Evolutionary conservation across 2,797 vertebrate genomes (phyloP).

Genomic region (Manis javanica): DNA sequence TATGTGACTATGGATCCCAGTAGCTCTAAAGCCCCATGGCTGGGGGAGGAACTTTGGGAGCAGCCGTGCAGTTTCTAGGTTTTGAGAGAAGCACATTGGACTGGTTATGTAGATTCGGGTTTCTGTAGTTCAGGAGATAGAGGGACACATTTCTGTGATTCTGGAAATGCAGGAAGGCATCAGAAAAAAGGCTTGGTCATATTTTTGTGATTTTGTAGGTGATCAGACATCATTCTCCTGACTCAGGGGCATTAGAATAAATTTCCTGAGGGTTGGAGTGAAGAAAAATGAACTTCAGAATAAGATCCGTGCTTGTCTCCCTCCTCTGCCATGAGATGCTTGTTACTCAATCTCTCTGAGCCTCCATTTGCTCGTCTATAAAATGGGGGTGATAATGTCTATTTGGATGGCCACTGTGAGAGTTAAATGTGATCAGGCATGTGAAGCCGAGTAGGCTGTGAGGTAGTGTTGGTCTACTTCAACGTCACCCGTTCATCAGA

Average conservation of each 20-base stretch:
- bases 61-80: neutral
- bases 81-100: neutral
- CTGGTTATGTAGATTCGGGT: neutral
- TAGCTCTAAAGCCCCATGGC: neutral
- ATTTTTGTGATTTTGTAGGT: neutral
- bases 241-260: neutral
- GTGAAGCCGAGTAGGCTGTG: neutral
- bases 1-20: accelerated
- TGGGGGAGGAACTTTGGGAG: neutral
- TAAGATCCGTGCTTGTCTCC: neutral
- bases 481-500: neutral
- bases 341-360: neutral
- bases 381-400: neutral
- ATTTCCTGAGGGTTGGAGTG: neutral
- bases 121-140: neutral
- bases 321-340: neutral
- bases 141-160: neutral
- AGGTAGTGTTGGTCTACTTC: neutral
- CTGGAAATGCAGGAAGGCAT: neutral
- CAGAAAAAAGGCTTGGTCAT: neutral
- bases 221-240: neutral
- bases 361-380: neutral
- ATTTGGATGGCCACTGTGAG: neutral
- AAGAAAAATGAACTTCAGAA: neutral
- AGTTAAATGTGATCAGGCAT: neutral